Conservation (phyloP, 2,888 invertebrate genomes). For the Octonoba sinensis region DNA sequence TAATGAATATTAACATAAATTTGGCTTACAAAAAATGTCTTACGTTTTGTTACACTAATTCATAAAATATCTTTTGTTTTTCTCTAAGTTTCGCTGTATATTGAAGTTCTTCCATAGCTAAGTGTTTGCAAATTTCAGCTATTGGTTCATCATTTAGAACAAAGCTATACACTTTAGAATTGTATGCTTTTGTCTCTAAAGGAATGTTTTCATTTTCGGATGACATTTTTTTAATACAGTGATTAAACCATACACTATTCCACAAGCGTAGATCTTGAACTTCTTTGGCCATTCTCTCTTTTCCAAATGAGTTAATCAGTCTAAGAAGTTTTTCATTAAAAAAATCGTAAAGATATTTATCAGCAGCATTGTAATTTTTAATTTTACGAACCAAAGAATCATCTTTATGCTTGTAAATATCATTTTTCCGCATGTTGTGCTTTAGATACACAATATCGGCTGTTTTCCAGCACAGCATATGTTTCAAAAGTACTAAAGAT, state of each 20-base stretch:
- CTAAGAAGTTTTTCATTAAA: conserved; percentile 64
- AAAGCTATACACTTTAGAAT: conserved; percentile 11
- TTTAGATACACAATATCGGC: conserved; percentile 69
- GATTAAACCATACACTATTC: conserved; percentile 35
- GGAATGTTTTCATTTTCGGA: conserved; percentile 6
- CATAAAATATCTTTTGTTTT: conserved; percentile 27
- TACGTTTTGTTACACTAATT: neutral
- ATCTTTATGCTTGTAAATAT: neutral
- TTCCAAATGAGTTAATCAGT: conserved; percentile 45
- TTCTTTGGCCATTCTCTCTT: conserved; percentile 61
- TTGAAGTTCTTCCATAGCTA: conserved; percentile 41
- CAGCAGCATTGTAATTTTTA: conserved; percentile 60
- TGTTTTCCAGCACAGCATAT: conserved; percentile 70
- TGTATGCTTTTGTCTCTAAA: conserved; percentile 14
- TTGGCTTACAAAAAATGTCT: too few relatives aligned
- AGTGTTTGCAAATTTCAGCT: conserved; percentile 34
- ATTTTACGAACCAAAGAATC: conserved; percentile 9
- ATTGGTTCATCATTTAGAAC: conserved; percentile 24
- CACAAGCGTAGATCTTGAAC: conserved; percentile 53
- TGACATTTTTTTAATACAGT: conserved; percentile 25
- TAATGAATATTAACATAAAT: too few relatives aligned
- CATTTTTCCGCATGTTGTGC: conserved; percentile 43
- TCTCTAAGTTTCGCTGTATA: conserved; percentile 47
- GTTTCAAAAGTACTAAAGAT: conserved; percentile 69
- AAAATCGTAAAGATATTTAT: conserved; percentile 69